phyloP scores from a whole-genome alignment of 1,140 invertebrate genomes.

The Lepidostoma basale region DNA sequence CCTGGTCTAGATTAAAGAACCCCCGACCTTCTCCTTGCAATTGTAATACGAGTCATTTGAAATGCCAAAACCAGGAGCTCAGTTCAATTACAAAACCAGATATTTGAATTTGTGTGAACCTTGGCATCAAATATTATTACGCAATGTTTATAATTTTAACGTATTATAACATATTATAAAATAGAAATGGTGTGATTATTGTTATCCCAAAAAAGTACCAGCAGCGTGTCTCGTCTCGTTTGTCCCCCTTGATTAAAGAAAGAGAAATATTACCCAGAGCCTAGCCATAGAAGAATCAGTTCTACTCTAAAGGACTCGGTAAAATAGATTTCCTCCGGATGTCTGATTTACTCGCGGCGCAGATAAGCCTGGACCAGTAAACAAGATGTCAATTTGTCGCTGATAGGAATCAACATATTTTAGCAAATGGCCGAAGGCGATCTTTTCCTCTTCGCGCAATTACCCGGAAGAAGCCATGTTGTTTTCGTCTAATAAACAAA shows the following conservation, averaged over 20 bases:
- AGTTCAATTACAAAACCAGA: no score
- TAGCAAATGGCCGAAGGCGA: conserved; percentile 16
- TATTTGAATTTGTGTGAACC: no score
- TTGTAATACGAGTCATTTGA: no score
- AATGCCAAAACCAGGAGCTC: no score
- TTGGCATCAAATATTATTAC: no score
- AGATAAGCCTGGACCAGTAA: conserved; percentile 22
- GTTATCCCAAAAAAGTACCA: no score
- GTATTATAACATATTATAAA: no score
- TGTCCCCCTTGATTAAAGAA: conserved; percentile 22
- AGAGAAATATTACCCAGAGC: background rate
- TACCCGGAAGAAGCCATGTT: background rate
- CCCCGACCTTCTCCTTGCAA: no score
- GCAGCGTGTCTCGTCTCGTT: background rate
- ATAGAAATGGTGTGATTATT: background rate
- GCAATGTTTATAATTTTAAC: no score
- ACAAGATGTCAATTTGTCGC: conserved; percentile 31
- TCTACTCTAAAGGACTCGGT: conserved; percentile 1
- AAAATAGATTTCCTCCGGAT: conserved; percentile 15
- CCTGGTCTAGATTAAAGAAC: no score
- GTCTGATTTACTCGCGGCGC: background rate
- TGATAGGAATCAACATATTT: conserved; percentile 30
- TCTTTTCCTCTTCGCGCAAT: background rate
- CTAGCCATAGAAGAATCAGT: conserved; percentile 8
- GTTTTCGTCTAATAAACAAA: conserved; percentile 27